Percentiles rank a stretch among this genome's conserved stretches.
phyloP scores from a whole-genome alignment of 2,113 vertebrate species.

The Phainopepla nitens region DNA sequence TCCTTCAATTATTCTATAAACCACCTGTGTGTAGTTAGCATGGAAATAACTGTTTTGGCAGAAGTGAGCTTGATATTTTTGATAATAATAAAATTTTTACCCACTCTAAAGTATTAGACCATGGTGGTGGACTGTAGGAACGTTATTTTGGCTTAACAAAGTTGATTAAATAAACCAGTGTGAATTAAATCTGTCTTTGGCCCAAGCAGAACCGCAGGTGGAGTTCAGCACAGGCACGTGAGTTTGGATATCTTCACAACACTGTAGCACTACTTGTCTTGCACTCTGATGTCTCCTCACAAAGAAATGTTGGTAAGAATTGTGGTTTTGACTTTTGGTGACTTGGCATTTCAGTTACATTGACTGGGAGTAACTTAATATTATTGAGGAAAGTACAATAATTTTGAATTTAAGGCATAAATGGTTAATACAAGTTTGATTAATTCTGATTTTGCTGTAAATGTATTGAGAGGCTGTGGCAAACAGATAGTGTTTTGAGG shows the following conservation, averaged over 20 bases:
- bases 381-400: not conserved
- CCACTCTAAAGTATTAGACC: not conserved
- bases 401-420: not conserved
- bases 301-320: constrained; percentile 85
- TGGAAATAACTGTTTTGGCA: not conserved
- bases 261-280: constrained; percentile 90
- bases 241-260: constrained; percentile 95
- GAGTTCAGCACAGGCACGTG: constrained; percentile 94
- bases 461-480: not conserved
- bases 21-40: fast-evolving
- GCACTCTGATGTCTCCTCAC: constrained; percentile 85
- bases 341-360: not conserved
- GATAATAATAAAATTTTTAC: not conserved
- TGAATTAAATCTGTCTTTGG: not conserved
- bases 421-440: not conserved
- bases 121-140: not conserved
- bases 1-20: not conserved
- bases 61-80: not conserved
- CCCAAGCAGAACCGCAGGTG: constrained; percentile 90
- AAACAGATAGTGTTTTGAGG: not conserved
- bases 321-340: not conserved
- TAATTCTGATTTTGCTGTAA: not conserved
- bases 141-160: not conserved
- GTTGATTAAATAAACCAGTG: not conserved
- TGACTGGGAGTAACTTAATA: not conserved